phyloP scores from a whole-genome alignment of 2,888 invertebrate species.

The Plagodis dolabraria region DNA sequence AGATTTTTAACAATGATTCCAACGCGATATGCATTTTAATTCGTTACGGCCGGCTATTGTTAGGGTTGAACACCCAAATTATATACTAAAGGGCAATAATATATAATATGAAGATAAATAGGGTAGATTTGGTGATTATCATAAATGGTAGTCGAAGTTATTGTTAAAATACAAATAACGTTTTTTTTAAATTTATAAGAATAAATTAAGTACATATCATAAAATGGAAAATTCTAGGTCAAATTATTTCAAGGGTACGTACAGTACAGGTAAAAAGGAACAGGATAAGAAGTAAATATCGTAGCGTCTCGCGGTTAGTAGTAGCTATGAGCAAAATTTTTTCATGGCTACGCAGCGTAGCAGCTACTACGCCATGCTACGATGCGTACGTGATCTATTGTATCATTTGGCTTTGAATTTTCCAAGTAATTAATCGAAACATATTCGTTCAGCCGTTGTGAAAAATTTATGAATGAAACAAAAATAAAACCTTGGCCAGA shows the following conservation, averaged over 20 bases:
- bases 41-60: constrained; percentile 36
- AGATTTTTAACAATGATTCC: constrained; percentile 40
- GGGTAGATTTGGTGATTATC: constrained; percentile 28
- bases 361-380: constrained; percentile 6
- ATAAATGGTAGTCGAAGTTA: constrained; percentile 11
- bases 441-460: too few relatives aligned
- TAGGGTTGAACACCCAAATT: constrained; percentile 35
- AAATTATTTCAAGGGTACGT: background rate
- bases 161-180: constrained; percentile 30
- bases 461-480: too few relatives aligned
- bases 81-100: constrained; percentile 39
- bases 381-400: background rate
- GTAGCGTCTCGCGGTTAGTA: background rate
- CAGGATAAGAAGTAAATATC: background rate
- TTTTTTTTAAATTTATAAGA: constrained; percentile 7
- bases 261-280: background rate
- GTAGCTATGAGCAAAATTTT: background rate
- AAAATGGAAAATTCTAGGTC: background rate
- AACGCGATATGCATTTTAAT: constrained; percentile 50
- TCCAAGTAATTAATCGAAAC: too few relatives aligned
- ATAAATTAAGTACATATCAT: constrained; percentile 6
- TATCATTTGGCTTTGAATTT: too few relatives aligned
- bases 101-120: constrained; percentile 29
- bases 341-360: constrained; percentile 5
- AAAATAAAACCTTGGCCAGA: too few relatives aligned